These are phyloP conservation scores for Ia io DNA, from an alignment of 2,113 vertebrate species.

Conservation along the genomic window DNA sequence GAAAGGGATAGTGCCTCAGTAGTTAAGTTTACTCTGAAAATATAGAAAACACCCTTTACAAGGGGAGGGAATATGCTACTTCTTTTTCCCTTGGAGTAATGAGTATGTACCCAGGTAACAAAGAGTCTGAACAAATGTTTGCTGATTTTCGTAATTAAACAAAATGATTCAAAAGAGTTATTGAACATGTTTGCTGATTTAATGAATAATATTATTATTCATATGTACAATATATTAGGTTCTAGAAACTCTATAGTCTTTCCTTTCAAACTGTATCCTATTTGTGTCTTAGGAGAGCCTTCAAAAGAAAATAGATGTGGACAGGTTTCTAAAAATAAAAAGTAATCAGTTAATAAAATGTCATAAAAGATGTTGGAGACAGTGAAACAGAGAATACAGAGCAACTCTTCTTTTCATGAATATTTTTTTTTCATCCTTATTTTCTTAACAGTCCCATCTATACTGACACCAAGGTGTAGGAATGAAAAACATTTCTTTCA, in stretches of 20 bases:
- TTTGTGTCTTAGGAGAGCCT: not conserved
- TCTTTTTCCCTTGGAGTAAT: not conserved
- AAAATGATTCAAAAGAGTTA: conserved; percentile 19
- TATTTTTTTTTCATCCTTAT: too few relatives aligned
- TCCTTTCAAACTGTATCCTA: not conserved
- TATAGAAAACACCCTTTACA: not conserved
- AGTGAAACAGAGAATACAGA: not conserved
- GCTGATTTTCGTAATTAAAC: not conserved
- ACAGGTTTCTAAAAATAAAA: not conserved
- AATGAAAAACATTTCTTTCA: not conserved
- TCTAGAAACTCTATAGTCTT: not conserved
- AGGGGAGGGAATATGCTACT: not conserved
- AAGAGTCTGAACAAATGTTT: not conserved
- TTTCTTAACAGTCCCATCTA: not conserved
- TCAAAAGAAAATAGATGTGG: not conserved
- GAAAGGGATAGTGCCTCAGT: not conserved
- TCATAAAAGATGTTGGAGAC: not conserved
- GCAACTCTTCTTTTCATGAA: not conserved
- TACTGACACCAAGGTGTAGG: not conserved
- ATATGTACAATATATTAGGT: not conserved
- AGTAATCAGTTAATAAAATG: not conserved
- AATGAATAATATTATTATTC: not conserved
- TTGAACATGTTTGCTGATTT: not conserved
- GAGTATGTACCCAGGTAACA: not conserved
- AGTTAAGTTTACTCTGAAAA: conserved; percentile 14